These are phyloP conservation scores for Bombyx mori DNA, from an alignment of 1,140 invertebrate genomes.

Conservation along the genomic window ASM3026992v2 NC_085121.1:751001-751500, in stretches of 20 bases:
- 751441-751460: slow-evolving; percentile 21
- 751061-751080: no score
- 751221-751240: no score
- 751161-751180: slow-evolving; percentile 51
- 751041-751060: no score
- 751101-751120: not conserved
- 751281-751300: slow-evolving; percentile 20
- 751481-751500: slow-evolving; percentile 4
- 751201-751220: slow-evolving; percentile 14
- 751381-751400: slow-evolving; percentile 48
- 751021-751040: no score
- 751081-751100: no score
- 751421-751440: slow-evolving; percentile 53
- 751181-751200: slow-evolving; percentile 60
- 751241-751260: no score
- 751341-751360: slow-evolving; percentile 30
- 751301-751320: slow-evolving; percentile 20
- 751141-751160: slow-evolving; percentile 43
- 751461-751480: slow-evolving; percentile 27
- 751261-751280: slow-evolving; percentile 7
- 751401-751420: slow-evolving; percentile 48
- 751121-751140: slow-evolving; percentile 19
- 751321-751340: slow-evolving; percentile 23
- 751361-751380: slow-evolving; percentile 22
- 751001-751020: no score